phyloP scores from a whole-genome alignment of 2,888 invertebrate genomes.

The Argynnis bischoffii region DNA sequence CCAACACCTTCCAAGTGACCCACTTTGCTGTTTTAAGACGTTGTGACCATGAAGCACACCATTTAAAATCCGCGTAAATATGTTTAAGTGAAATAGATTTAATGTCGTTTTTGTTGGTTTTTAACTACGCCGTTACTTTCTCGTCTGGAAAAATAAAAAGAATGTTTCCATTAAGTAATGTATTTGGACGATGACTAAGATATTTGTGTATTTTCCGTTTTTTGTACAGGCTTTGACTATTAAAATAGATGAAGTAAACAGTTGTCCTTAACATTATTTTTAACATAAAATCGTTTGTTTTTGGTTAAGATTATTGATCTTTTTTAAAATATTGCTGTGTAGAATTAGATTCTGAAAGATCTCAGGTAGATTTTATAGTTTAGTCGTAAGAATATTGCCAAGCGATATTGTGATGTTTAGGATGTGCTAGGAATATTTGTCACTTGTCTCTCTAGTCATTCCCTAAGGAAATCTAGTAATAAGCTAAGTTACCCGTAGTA shows the following conservation, averaged over 20 bases:
- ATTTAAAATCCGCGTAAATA: constrained; percentile 65
- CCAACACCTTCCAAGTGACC: constrained; percentile 91
- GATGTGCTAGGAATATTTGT: constrained; percentile 40
- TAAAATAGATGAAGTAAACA: too few species aligned
- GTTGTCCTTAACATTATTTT: not conserved
- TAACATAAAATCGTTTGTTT: not conserved
- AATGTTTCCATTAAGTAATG: too few species aligned
- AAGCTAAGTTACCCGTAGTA: constrained; percentile 33
- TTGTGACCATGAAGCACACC: constrained; percentile 86
- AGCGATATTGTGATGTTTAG: constrained; percentile 78
- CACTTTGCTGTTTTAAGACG: constrained; percentile 94
- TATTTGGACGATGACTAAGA: too few species aligned
- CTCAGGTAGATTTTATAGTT: constrained; percentile 27
- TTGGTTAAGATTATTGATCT: not conserved
- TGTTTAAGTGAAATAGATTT: not conserved
- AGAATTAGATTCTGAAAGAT: constrained; percentile 32
- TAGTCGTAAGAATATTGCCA: constrained; percentile 64
- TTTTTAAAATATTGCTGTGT: constrained; percentile 15
- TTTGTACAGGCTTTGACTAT: too few species aligned
- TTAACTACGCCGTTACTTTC: not conserved
- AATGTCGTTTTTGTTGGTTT: not conserved
- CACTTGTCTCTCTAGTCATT: constrained; percentile 27
- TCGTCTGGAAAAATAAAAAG: too few species aligned
- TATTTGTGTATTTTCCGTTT: too few species aligned
- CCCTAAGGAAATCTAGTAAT: constrained; percentile 26